Evolutionary conservation across 2,888 invertebrate species (phyloP), one percentile per base, ranked within the genome.

Genomic region (Synergus japonicus): DNA sequence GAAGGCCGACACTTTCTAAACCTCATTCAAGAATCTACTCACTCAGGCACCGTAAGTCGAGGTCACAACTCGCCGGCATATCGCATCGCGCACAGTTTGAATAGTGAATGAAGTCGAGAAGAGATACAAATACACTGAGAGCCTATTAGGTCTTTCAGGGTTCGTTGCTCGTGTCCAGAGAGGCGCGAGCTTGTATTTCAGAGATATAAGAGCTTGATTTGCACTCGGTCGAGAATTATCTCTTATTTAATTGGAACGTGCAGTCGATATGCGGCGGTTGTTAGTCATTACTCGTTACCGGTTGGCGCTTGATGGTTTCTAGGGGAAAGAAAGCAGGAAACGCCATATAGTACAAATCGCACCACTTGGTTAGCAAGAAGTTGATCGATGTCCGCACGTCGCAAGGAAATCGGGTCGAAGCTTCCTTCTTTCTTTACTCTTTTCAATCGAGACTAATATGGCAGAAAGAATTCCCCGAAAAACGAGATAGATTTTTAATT

Each of bases 261-360:
- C 12, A 37, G 67, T 49, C 69, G 69, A 69, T 69, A 49, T 73
- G 22, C 22, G 46, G 46, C 46, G 2, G 43, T 37, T 49, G 60
- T 43, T 78, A 64, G 37, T 46, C 66, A 76, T 78, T 79, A 58
- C 44, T 46, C 41, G 66, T 78, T 79, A 81, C 79, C 78, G 82
- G 80, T 83, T 83, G 76, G 58, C 77, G 73, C 64, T 69, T 73
- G 79, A 79, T 78, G 46, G 49, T 73, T 73, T 73, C 73, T 77
- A 67, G 78, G 63, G 67, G 69, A 43, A 78, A 77, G 81, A 81
- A 81, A 81, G 77, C 78, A 76, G 81, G 76, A 79, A 79, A 78
- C 46, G 76, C 81, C 78, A 79, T 73, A 73, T 73, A 73, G 54
- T 73, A 73, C 73, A 73, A 73, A 73, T 73, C 73, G 22, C 22